A percentile compares a stretch with the other conserved stretches of the same genome.
Conservation (phyloP, 30 jellyfish, hydroid and myxozoan genomes). For the Aurelia aurita complex sp. Pacific region DNA sequence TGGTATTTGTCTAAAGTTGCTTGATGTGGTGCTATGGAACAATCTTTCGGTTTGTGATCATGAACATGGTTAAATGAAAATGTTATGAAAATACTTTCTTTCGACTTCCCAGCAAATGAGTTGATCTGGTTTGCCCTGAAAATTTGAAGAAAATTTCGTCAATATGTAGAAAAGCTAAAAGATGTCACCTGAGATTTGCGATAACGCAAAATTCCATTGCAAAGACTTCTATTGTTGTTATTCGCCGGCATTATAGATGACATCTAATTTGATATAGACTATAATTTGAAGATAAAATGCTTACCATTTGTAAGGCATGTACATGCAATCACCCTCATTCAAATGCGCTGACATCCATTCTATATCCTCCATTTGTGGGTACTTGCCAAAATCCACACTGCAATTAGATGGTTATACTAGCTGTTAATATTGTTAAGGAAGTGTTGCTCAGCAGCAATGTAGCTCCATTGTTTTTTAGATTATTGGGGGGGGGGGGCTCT, state of each 20-base stretch:
- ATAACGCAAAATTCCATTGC: too few species aligned
- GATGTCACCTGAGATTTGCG: too few species aligned
- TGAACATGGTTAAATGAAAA: slow-evolving; percentile 49
- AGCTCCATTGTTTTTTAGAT: too few species aligned
- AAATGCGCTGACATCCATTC: slow-evolving; percentile 40
- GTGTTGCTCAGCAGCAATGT: too few species aligned
- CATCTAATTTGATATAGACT: too few species aligned
- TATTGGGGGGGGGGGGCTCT: too few species aligned
- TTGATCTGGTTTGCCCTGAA: slow-evolving; percentile 66
- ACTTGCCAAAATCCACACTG: slow-evolving; percentile 72
- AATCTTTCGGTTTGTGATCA: slow-evolving; percentile 52
- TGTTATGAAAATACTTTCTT: slow-evolving; percentile 32
- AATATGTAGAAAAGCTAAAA: too few species aligned
- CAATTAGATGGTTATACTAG: background rate
- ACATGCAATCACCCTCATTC: slow-evolving; percentile 65
- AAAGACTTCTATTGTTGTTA: too few species aligned
- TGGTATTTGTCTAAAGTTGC: slow-evolving; percentile 56
- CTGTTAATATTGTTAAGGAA: too few species aligned
- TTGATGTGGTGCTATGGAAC: slow-evolving; percentile 35
- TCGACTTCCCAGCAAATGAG: slow-evolving; percentile 33
- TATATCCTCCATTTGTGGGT: slow-evolving; percentile 60
- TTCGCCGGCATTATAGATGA: too few species aligned
- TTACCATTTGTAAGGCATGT: slow-evolving; percentile 60
- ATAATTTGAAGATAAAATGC: background rate
- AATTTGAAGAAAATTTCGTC: background rate